These are phyloP conservation scores for Carabus problematicus DNA, from an alignment of 2,888 invertebrate genomes.

Conservation along the genomic window DNA sequence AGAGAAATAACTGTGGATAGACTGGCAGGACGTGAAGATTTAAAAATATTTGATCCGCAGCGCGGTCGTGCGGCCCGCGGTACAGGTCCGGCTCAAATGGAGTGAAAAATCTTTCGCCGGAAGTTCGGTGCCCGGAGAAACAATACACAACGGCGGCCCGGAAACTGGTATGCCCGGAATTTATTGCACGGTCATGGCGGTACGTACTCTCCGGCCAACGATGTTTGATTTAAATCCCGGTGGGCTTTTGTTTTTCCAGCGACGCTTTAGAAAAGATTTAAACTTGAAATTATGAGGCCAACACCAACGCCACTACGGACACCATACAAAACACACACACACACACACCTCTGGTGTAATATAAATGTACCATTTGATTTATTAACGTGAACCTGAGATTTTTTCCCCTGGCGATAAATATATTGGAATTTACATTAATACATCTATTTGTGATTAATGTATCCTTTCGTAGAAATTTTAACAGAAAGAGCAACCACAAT, in stretches of 20 bases:
- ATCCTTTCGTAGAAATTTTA: too few species aligned
- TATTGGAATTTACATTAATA: too few species aligned
- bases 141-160: slow-evolving; percentile 18
- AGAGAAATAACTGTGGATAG: background rate
- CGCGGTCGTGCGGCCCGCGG: background rate
- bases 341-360: too few species aligned
- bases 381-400: too few species aligned
- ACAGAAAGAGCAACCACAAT: too few species aligned
- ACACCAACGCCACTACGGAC: too few species aligned
- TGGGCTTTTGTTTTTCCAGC: slow-evolving; percentile 8
- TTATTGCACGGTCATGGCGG: slow-evolving; percentile 20
- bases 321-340: too few species aligned
- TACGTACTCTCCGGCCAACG: slow-evolving; percentile 5
- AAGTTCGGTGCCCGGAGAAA: slow-evolving; percentile 31
- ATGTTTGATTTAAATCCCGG: slow-evolving; percentile 20
- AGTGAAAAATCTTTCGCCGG: slow-evolving; percentile 39
- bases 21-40: background rate
- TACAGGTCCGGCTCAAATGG: slow-evolving; percentile 28
- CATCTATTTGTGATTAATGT: too few species aligned
- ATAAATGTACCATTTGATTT: too few species aligned
- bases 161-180: slow-evolving; percentile 34
- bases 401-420: too few species aligned
- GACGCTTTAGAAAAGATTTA: slow-evolving; percentile 4
- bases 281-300: background rate
- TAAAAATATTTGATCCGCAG: slow-evolving; percentile 4